Conservation (phyloP, 2,797 vertebrate species). For the Microhierax caerulescens region DNA sequence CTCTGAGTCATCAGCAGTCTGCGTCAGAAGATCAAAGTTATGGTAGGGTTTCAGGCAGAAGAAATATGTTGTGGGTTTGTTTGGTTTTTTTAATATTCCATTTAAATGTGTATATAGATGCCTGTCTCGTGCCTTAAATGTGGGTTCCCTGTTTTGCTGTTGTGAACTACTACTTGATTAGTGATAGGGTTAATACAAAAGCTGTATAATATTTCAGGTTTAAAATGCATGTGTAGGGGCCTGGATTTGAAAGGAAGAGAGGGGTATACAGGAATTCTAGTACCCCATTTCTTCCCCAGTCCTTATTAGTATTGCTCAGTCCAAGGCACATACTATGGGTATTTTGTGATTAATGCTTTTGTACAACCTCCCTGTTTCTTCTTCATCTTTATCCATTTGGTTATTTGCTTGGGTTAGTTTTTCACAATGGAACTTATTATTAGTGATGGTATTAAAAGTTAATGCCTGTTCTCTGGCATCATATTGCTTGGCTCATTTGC, state of each 20-base stretch:
- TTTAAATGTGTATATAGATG: background rate
- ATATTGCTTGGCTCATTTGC: background rate
- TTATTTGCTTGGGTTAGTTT: background rate
- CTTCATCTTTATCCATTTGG: background rate
- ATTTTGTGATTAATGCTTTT: background rate
- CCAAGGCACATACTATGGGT: background rate
- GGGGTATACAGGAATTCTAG: background rate
- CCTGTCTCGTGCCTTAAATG: background rate
- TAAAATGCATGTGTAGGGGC: background rate
- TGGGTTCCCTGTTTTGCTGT: background rate
- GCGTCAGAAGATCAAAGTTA: background rate
- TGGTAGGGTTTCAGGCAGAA: background rate
- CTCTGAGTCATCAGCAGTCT: background rate
- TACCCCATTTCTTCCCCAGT: background rate
- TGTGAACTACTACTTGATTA: background rate
- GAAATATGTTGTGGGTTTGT: background rate
- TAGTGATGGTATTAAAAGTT: background rate
- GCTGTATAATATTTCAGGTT: background rate
- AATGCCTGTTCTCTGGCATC: background rate
- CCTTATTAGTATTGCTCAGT: background rate
- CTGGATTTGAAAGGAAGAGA: background rate
- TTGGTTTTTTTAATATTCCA: background rate
- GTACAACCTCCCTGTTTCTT: background rate
- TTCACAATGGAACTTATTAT: background rate
- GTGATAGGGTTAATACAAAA: background rate